Evolutionary conservation across 23 tunicate species (phyloP), one percentile per base, ranked within the genome.

Genomic region (Ascidia mentula): DNA sequence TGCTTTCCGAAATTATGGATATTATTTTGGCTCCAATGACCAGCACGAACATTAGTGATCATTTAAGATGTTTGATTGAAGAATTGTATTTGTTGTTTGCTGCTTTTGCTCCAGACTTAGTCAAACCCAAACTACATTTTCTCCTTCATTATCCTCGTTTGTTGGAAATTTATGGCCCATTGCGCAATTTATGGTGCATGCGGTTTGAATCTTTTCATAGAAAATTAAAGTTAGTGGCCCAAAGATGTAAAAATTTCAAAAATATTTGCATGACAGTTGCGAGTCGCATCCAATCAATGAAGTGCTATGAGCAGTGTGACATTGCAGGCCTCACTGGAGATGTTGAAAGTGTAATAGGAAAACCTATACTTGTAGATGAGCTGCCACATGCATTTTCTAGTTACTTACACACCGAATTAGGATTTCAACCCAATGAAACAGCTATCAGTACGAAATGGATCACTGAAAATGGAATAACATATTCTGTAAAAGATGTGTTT

Each of bases 51-150:
- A 34, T 36, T 71, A 71, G 6, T 34, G 74, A 34, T 36, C 74
- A 71, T 34, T 71, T 71, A 71, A 71, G 38, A 34, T 34, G 38
- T 34, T 71, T 71, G 38, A 71, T 71, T 71, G 74, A 71, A 71
- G 38, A 34, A 34, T 71, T 71, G 38, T 71, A 71, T 36, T 71
- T 36, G 39, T 71, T 71, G 13, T 71, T 71, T 71, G 74, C 39
- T 71, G 74, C 38, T 34, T 36, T 71, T 71, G 74, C 74, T 71
- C 74, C 74, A 33, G 74, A 71, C 39, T 71, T 71, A 6, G 74
- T 71, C 39, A 71, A 71, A 71, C 74, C 74, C 18, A 71, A 71
- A 71, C 74, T 71, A 33, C 74, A 71, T 71, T 71, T 71, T 71
- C 74, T 71, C 39, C 39, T 71, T 34, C 74, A 71, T 71, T 71